Evolutionary conservation across 2,888 invertebrate genomes (phyloP), one percentile per base, ranked within the genome.

Genomic region (Tipula confusa): DNA sequence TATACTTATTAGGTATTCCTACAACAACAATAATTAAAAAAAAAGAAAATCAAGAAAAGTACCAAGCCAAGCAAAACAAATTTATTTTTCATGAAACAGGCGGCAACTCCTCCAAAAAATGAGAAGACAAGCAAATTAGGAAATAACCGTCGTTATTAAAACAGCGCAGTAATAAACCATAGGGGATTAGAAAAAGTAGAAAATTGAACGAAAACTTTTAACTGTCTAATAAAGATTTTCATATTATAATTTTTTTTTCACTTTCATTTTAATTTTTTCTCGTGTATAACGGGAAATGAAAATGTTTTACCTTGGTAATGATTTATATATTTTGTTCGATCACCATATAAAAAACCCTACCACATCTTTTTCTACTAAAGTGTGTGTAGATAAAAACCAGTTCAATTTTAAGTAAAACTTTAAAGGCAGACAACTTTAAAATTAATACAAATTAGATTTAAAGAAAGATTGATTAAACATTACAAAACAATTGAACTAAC

Each of bases 141-240:
- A 64, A 64, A 64, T 64, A 24, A 9, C 64, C 64, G n/a, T n/a
- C n/a, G 64, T 64, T 64, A 64, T 64, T 64, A 64, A 64, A 64
- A 64, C 64, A 64, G 24, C n/a, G n/a, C 18, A 64, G 64, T 64
- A 64, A 64, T 64, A 64, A 64, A 64, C 18, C 64, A 64, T 64
- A 24, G 64, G 64, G 64, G 64, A 64, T 64, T 64, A 64, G 24
- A 24, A 64, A 24, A 64, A 15, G 7, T 48, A 48, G 24, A 64
- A 64, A 64, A 24, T 64, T 64, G 1, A n/a, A 64, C 64, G 64
- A 64, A 64, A 64, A 64, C 64, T 64, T 64, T 64, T 64, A 64
- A 48, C 48, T 48, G 48, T 48, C 48, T 48, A 48, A 48, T 48
- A 48, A n/a, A n/a, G n/a, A n/a, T n/a, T n/a, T n/a, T n/a, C n/a